A percentile compares a stretch with the other conserved stretches of the same genome.
Conservation (phyloP, 2,888 invertebrate genomes). For the Punctoribates punctum region DNA sequence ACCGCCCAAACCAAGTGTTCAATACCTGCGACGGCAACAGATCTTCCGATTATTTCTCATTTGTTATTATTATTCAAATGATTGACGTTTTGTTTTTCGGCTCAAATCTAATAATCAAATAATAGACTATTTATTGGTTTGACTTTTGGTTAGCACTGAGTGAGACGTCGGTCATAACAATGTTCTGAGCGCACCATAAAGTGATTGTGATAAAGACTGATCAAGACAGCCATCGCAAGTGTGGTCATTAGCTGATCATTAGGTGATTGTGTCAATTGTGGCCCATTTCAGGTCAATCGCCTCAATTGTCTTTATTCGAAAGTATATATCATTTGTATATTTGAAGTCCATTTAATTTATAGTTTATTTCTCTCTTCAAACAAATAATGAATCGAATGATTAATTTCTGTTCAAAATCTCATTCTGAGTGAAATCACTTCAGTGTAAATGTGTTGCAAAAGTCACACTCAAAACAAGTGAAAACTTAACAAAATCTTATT, state of each 20-base stretch:
- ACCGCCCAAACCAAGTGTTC: conserved; percentile 17
- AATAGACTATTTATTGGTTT: background rate
- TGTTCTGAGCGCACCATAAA: conserved; percentile 29
- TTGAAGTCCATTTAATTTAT: conserved; percentile 28
- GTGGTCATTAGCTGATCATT: background rate
- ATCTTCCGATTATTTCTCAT: conserved; percentile 29
- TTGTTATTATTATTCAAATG: conserved; percentile 15
- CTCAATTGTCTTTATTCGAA: too few relatives aligned
- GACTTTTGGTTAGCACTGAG: background rate
- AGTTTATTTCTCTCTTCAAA: conserved; percentile 1
- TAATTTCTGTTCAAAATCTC: conserved; percentile 19
- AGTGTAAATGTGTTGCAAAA: background rate
- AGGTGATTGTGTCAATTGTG: background rate
- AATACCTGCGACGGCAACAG: conserved; percentile 26
- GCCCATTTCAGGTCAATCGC: too few relatives aligned
- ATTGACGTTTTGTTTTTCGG: conserved; percentile 1
- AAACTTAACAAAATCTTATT: conserved; percentile 6
- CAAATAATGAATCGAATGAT: conserved; percentile 18
- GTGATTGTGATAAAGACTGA: conserved; percentile 33
- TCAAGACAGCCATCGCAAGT: conserved; percentile 27
- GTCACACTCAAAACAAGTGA: conserved; percentile 29
- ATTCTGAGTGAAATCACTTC: conserved; percentile 27
- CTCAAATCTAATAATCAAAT: background rate
- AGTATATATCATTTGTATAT: conserved; percentile 25
- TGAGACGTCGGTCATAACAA: conserved; percentile 24